Conservation (phyloP, 2,113 vertebrate species). For the Bubalus kerabau region DNA sequence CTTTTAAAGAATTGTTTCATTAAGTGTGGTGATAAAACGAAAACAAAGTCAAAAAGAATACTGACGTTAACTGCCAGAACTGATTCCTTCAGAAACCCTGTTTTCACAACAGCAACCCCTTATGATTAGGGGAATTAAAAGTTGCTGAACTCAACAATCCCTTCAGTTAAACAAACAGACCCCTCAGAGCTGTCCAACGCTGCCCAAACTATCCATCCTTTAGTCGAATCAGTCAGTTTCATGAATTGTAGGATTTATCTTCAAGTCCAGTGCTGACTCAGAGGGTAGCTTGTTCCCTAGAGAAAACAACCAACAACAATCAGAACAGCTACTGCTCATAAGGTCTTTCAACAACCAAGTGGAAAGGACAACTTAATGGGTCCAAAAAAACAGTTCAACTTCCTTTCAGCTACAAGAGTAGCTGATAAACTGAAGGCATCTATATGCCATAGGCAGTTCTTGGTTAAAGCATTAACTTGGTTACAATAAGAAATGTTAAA, state of each 20-base stretch:
- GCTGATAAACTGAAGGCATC: slow-evolving; percentile 19
- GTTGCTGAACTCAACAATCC: slow-evolving; percentile 73
- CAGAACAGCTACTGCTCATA: slow-evolving; percentile 75
- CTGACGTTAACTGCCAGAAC: slow-evolving; percentile 47
- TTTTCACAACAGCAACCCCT: slow-evolving; percentile 65
- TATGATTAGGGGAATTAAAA: slow-evolving; percentile 55
- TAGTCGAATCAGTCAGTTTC: slow-evolving; percentile 75
- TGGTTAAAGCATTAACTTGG: slow-evolving; percentile 22
- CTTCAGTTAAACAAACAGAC: slow-evolving; percentile 75
- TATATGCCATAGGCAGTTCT: neutral
- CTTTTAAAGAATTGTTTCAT: slow-evolving; percentile 9
- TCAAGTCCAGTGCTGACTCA: slow-evolving; percentile 77
- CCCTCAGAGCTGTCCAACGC: slow-evolving; percentile 77
- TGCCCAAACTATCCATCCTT: slow-evolving; percentile 77
- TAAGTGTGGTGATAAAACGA: slow-evolving; percentile 33
- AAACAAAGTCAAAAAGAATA: slow-evolving; percentile 46
- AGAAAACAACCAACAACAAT: slow-evolving; percentile 78
- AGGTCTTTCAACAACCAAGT: slow-evolving; percentile 70
- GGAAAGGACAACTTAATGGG: slow-evolving; percentile 66
- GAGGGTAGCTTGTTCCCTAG: slow-evolving; percentile 77
- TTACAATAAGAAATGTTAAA: slow-evolving; percentile 42
- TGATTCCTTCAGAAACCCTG: slow-evolving; percentile 64
- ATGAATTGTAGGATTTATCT: slow-evolving; percentile 77
- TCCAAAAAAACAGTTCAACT: slow-evolving; percentile 53
- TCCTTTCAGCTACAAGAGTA: slow-evolving; percentile 53